Percentiles rank a stretch among this genome's conserved stretches.
Evolutionary conservation across 2,113 vertebrate genomes (phyloP).

Genomic region (Sorex fumeus): DNA sequence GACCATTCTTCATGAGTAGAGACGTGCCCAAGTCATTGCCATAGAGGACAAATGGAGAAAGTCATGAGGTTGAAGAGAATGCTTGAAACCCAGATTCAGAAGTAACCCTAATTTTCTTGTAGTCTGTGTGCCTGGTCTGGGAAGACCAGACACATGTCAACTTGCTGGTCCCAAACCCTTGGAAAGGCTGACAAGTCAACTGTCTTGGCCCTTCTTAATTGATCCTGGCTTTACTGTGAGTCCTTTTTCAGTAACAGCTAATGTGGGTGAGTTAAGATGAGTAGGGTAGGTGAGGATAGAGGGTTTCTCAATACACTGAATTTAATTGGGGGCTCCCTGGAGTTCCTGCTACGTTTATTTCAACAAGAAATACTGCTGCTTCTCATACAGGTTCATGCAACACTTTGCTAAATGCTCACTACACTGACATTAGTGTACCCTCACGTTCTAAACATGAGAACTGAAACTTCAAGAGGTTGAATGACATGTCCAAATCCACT

Average conservation of each 20-base stretch:
- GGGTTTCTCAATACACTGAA: not conserved
- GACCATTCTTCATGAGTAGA: not conserved
- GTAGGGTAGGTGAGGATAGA: not conserved
- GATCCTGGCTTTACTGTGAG: not conserved
- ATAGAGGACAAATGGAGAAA: not conserved
- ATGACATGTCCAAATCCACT: not conserved
- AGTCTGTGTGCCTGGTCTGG: not conserved
- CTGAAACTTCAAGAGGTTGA: not conserved
- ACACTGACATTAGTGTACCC: not conserved
- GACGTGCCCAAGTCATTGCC: not conserved
- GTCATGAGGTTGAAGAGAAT: rapidly evolving
- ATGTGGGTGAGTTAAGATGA: not conserved
- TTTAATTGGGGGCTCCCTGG: not conserved
- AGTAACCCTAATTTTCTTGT: not conserved
- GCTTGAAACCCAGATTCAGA: rapidly evolving
- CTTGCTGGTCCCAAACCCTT: not conserved
- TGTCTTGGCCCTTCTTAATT: no score
- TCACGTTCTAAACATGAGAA: constrained; percentile 17
- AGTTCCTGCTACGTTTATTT: constrained; percentile 39
- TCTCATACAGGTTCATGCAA: not conserved
- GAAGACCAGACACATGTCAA: not conserved
- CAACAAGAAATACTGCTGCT: not conserved
- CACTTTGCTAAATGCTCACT: not conserved
- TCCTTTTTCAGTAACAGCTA: not conserved
- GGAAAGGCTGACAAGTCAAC: not conserved